phyloP scores from a whole-genome alignment of 1,140 invertebrate species.

The Drosophila nigromelanica region DNA sequence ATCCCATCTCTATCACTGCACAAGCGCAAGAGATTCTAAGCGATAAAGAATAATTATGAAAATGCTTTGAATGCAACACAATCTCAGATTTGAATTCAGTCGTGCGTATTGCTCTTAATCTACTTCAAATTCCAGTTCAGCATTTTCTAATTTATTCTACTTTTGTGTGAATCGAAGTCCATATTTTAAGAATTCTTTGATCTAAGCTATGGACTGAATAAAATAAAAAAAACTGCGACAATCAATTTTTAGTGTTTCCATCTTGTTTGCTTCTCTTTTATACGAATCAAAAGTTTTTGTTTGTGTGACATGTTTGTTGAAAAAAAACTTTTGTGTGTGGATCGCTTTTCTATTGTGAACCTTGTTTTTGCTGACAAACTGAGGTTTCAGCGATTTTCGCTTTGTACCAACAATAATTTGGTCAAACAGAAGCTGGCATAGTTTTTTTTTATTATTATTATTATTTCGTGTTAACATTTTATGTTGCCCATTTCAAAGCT shows the following conservation, averaged over 20 bases:
- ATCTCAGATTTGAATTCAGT: neutral
- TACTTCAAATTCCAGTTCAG: neutral
- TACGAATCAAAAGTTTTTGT: neutral
- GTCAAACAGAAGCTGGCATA: constrained; percentile 25
- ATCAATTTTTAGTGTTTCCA: no score
- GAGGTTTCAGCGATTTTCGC: neutral
- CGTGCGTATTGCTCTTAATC: neutral
- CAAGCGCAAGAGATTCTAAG: neutral
- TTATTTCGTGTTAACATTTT: neutral
- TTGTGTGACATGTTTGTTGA: neutral
- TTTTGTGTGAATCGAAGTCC: neutral
- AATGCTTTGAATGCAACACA: no score
- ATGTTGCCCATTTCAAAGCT: neutral
- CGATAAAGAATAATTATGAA: neutral
- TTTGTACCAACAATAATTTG: constrained; percentile 1
- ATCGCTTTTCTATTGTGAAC: constrained; percentile 13
- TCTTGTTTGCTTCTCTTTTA: neutral
- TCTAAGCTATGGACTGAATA: neutral
- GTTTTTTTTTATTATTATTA: neutral
- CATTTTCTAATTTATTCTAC: neutral
- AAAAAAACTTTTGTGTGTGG: constrained; percentile 5
- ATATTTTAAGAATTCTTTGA: neutral
- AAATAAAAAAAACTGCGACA: no score
- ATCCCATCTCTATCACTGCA: no score
- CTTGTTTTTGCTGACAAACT: no score